Evolutionary conservation across 2,113 vertebrate species (phyloP).

Genomic region (Xerus inauris): DNA sequence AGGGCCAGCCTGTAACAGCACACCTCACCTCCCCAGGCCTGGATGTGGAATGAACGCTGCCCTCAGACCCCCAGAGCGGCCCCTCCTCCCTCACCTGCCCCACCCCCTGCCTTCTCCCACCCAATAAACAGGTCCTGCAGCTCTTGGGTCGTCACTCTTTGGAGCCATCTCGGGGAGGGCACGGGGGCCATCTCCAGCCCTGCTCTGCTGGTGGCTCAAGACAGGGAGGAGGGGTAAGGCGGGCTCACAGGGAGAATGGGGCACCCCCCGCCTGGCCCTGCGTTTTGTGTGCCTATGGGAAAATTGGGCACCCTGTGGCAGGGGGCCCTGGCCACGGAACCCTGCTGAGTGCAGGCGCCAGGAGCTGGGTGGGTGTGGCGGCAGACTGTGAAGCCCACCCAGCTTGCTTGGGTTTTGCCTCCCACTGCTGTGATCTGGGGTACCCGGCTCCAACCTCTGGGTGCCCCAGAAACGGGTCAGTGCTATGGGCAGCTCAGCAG

Average conservation of each 20-base stretch:
- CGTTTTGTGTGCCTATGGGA: neutral
- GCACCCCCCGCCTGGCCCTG: rapidly evolving
- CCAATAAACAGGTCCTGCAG: constrained; percentile 56
- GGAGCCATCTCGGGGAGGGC: neutral
- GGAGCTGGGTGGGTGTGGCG: too few relatives aligned
- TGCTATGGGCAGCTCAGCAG: neutral
- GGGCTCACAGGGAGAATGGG: neutral
- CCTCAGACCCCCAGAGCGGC: neutral
- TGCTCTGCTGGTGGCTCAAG: neutral
- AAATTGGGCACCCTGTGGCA: rapidly evolving
- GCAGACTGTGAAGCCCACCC: rapidly evolving
- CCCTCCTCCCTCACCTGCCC: rapidly evolving
- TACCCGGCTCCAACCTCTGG: rapidly evolving
- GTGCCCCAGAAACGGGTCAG: neutral
- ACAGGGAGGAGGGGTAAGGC: neutral
- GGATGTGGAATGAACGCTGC: rapidly evolving
- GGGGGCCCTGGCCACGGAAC: rapidly evolving
- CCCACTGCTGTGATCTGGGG: rapidly evolving
- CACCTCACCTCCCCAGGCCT: rapidly evolving
- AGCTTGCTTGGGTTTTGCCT: neutral
- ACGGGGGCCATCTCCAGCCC: neutral
- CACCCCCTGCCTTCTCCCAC: rapidly evolving
- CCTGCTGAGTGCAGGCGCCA: rapidly evolving
- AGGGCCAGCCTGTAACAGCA: neutral
- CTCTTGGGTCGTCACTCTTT: neutral